Conservation (phyloP, 2,797 vertebrate genomes). For the Carcharodon carcharias region DNA sequence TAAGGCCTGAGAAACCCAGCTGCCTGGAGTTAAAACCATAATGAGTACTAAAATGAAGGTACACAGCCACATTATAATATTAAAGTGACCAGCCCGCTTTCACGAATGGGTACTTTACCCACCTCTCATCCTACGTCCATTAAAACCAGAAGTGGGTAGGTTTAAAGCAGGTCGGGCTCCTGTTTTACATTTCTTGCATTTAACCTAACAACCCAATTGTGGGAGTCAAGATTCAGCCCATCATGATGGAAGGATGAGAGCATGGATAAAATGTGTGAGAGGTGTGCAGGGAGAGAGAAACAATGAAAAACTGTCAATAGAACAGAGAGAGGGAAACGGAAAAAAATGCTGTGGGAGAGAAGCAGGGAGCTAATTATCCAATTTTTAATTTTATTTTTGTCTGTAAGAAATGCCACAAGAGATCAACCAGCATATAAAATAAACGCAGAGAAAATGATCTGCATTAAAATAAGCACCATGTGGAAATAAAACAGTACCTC, state of each 20-base stretch:
- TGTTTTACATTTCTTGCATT: neutral
- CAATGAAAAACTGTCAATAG: neutral
- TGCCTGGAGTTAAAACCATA: too few species aligned
- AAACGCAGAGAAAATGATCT: neutral
- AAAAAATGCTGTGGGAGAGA: neutral
- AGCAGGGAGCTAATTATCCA: neutral
- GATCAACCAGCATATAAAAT: slow-evolving; percentile 26
- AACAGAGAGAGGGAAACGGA: neutral
- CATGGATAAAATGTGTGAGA: neutral
- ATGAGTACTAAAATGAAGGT: too few species aligned
- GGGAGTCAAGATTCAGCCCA: neutral
- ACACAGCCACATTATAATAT: neutral
- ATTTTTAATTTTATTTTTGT: neutral
- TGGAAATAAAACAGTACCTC: slow-evolving; percentile 23
- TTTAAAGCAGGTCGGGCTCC: neutral
- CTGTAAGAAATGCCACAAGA: neutral
- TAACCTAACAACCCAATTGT: neutral
- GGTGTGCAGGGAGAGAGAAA: neutral
- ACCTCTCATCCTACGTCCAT: neutral
- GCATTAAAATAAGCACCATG: slow-evolving; percentile 5
- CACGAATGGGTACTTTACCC: too few species aligned
- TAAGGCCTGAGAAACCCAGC: too few species aligned
- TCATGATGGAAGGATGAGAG: neutral
- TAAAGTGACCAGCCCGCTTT: neutral
- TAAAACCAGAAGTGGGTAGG: neutral